Evolutionary conservation across 2,113 vertebrate genomes (phyloP).

Genomic region (Nestor notabilis): DNA sequence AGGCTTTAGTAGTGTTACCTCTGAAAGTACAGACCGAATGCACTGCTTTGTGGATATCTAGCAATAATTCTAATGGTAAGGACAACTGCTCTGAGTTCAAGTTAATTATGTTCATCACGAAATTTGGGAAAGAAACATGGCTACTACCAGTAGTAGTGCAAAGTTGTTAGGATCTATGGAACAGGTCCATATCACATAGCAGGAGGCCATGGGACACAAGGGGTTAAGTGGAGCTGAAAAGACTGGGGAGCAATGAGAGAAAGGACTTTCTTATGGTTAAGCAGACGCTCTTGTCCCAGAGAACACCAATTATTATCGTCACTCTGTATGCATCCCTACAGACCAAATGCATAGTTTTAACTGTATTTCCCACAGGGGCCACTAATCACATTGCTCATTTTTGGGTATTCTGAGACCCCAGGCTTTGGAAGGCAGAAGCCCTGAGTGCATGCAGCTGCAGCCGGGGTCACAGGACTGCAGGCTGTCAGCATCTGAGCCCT

Average conservation of each 20-base stretch:
- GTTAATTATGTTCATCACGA: neutral
- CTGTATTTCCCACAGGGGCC: neutral
- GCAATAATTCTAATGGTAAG: neutral
- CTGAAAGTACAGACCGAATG: neutral
- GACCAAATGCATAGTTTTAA: neutral
- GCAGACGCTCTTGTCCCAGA: neutral
- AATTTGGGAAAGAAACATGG: neutral
- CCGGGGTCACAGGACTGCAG: neutral
- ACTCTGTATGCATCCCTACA: neutral
- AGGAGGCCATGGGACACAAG: neutral
- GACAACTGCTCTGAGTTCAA: neutral
- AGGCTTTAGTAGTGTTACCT: neutral
- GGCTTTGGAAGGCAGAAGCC: neutral
- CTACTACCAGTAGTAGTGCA: neutral
- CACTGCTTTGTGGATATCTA: neutral
- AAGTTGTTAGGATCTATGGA: neutral
- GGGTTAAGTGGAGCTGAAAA: neutral
- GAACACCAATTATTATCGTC: neutral
- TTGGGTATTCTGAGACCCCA: neutral
- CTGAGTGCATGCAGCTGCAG: constrained; percentile 7
- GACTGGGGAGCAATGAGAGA: neutral
- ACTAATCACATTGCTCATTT: neutral
- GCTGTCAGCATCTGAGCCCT: neutral
- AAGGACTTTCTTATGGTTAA: neutral
- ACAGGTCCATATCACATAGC: neutral